Evolutionary conservation across 2,113 vertebrate genomes (phyloP).

Genomic region (Crotalus tigris): DNA sequence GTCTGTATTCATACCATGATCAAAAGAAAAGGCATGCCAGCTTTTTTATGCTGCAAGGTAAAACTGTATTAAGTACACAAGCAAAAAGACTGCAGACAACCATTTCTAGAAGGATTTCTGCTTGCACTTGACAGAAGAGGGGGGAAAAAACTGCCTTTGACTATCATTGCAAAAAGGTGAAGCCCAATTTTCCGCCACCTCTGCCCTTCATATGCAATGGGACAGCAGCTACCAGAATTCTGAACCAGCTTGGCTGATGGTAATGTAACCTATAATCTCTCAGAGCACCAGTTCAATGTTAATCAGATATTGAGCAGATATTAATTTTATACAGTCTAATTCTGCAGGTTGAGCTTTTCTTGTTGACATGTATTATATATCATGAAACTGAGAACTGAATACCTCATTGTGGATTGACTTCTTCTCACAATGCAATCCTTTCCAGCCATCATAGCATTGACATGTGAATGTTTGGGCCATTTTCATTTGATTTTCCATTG

Average conservation of each 20-base stretch:
- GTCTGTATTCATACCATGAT: neutral
- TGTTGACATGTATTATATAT: neutral
- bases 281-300: neutral
- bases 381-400: neutral
- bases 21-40: neutral
- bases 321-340: neutral
- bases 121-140: neutral
- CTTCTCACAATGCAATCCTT: conserved; percentile 62
- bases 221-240: neutral
- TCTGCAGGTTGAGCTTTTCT: neutral
- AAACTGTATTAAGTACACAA: neutral
- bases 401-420: neutral
- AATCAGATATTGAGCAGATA: neutral
- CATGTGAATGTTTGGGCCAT: conserved; percentile 78
- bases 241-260: neutral
- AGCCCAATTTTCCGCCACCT: neutral
- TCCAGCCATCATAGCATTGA: conserved; percentile 85
- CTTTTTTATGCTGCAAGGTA: neutral
- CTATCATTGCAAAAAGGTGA: neutral
- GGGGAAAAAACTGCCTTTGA: neutral
- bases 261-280: neutral
- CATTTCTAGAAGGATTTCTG: neutral
- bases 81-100: neutral
- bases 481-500: conserved; percentile 29
- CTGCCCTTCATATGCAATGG: neutral